Base-by-base conservation (phyloP, 2,797 vertebrate species). In the Argya squamiceps region DNA sequence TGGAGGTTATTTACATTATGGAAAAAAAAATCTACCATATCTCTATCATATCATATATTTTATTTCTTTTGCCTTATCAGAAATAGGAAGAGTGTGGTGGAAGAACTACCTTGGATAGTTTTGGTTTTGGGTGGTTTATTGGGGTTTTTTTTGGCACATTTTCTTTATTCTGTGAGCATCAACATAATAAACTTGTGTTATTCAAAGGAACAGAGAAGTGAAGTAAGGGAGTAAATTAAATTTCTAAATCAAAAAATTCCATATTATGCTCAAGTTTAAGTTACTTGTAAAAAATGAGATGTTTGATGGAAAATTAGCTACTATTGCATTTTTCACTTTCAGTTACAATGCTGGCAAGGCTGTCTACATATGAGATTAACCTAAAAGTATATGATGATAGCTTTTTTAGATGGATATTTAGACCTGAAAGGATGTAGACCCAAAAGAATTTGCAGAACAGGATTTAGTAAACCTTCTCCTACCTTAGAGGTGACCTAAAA, bases 341-440 rank as follows among this genome's bases (percentile, higher is more conserved):
- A 49, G 0, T 67, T 70, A 47, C 6, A 65, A 0, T 44, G 39
- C 9, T 58, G 20, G 4, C 3, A 83, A 70, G 32, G 13, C 19
- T 75, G 4, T 2, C 12, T 50, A 27, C 3, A 3, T 46, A 10
- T 46, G 9, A 15, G 3, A 3, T 79, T 76, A 52, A 69, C 9
- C 5, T n/a, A 21, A 21, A 82, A 22, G 3, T 59, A 8, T 46
- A n/a, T 2, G 2, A 39, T 30, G 5, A 39, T 50, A 59, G 1
- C 7, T 70, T 59, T 55, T 16, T 55, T 36, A 44, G 5, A 34
- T 18, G 6, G 13, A 6, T 63, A 5, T 36, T 68, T 81, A 34
- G 20, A 41, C 15, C 19, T 1, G 2, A 67, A 79, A 37, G 4
- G 12, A 24, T n/a, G 6, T 32, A 37, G 1, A 43, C 15, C 8